phyloP scores from a whole-genome alignment of 2,888 invertebrate genomes.

The Catocala sponsa region DNA sequence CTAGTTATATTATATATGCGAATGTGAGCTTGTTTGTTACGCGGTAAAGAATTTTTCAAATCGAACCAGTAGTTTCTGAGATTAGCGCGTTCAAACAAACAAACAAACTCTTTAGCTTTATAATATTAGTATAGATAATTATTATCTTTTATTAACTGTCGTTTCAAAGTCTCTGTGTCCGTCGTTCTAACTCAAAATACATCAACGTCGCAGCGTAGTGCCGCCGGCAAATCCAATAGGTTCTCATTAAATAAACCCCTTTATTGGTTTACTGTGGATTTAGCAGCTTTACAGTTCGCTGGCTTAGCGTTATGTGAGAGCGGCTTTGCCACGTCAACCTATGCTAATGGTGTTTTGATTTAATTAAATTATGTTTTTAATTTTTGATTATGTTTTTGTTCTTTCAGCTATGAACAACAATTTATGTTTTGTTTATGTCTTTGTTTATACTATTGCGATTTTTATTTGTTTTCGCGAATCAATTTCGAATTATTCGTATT shows the following conservation, averaged over 20 bases:
- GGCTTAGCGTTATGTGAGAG: conserved; percentile 58
- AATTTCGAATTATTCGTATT: too few relatives aligned
- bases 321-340: conserved; percentile 19
- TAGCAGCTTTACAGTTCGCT: conserved; percentile 63
- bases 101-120: too few relatives aligned
- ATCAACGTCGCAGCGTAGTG: conserved; percentile 59
- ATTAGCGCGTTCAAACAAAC: too few relatives aligned
- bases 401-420: too few relatives aligned
- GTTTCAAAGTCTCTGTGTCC: conserved; percentile 54
- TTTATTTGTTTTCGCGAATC: background rate
- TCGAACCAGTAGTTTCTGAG: too few relatives aligned
- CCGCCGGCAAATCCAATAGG: conserved; percentile 80
- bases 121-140: background rate
- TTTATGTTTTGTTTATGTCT: too few relatives aligned
- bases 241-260: conserved; percentile 85
- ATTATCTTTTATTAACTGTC: conserved; percentile 3
- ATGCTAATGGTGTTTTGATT: conserved; percentile 17
- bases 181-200: conserved; percentile 69
- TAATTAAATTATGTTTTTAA: conserved; percentile 4
- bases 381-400: background rate
- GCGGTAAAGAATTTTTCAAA: too few relatives aligned
- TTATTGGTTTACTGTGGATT: conserved; percentile 86
- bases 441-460: background rate
- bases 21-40: too few relatives aligned
- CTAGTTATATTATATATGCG: too few relatives aligned